Evolutionary conservation across 1,140 invertebrate species (phyloP).

Genomic region (Rhyacophila brunnea): DNA sequence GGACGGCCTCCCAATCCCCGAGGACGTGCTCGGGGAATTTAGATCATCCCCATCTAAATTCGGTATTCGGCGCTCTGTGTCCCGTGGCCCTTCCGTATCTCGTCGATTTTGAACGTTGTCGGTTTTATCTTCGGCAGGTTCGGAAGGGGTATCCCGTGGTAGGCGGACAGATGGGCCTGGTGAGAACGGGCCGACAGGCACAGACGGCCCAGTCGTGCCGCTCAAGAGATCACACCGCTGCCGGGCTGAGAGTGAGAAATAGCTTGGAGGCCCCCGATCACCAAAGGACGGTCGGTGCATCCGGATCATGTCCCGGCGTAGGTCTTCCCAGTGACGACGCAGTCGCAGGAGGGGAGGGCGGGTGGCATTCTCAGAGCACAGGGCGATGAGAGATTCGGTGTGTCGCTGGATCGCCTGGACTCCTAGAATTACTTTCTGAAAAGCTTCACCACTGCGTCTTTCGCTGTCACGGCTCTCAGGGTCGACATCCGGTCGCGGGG

Average conservation of each 20-base stretch:
- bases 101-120: too few species aligned
- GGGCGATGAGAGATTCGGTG: conserved; percentile 42
- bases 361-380: conserved; percentile 42
- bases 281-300: conserved; percentile 50
- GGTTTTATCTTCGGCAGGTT: too few species aligned
- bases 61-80: too few species aligned
- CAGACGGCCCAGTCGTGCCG: conserved; percentile 36
- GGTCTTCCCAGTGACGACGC: conserved; percentile 62
- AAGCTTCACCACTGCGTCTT: conserved; percentile 36
- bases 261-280: conserved; percentile 42
- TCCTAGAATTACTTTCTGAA: conserved; percentile 45
- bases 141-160: too few species aligned
- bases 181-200: not conserved
- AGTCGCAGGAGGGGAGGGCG: conserved; percentile 58
- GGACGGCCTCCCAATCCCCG: not conserved
- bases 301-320: conserved; percentile 59
- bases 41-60: not conserved
- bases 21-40: conserved; percentile 12
- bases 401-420: conserved; percentile 46
- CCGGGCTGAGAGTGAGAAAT: conserved; percentile 45
- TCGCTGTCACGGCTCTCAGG: not conserved
- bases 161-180: too few species aligned
- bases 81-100: too few species aligned
- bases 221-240: conserved; percentile 47
- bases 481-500: too few species aligned